Evolutionary conservation across 2,888 invertebrate genomes (phyloP).

Genomic region (Uropetala carovei): DNA sequence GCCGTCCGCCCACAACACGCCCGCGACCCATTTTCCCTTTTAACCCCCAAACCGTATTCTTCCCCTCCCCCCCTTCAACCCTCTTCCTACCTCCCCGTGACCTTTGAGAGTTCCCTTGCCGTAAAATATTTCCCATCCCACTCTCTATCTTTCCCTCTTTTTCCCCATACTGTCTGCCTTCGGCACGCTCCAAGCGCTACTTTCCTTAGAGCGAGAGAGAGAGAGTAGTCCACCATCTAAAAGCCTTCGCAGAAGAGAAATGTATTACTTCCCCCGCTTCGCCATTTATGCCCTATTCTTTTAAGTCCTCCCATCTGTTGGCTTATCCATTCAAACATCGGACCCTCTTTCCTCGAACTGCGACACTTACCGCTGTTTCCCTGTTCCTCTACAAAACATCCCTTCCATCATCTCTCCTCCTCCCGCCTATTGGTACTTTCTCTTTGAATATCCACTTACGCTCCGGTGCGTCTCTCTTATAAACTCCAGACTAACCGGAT

Average conservation of each 20-base stretch:
- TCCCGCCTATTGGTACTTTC: too few relatives aligned
- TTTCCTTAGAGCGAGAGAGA: too few relatives aligned
- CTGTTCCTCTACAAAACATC: too few relatives aligned
- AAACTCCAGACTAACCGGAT: too few relatives aligned
- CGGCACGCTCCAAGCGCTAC: neutral
- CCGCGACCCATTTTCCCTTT: neutral
- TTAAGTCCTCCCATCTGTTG: neutral
- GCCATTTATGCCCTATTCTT: neutral
- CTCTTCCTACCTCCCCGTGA: neutral
- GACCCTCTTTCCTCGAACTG: neutral
- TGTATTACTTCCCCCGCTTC: neutral
- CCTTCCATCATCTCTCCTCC: too few relatives aligned
- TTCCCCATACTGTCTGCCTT: neutral
- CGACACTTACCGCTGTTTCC: neutral
- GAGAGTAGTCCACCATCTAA: neutral
- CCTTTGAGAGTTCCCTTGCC: neutral
- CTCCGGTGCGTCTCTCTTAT: too few relatives aligned
- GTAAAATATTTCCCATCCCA: neutral
- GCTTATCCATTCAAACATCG: neutral
- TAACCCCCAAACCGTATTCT: slow-evolving; percentile 8
- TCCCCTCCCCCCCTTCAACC: neutral
- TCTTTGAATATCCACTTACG: too few relatives aligned
- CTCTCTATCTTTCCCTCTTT: neutral
- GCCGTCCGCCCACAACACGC: neutral
- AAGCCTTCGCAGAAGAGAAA: neutral